These are phyloP conservation scores for Budorcas taxicolor DNA, from an alignment of 2,113 vertebrate genomes.

Conservation along the genomic window DNA sequence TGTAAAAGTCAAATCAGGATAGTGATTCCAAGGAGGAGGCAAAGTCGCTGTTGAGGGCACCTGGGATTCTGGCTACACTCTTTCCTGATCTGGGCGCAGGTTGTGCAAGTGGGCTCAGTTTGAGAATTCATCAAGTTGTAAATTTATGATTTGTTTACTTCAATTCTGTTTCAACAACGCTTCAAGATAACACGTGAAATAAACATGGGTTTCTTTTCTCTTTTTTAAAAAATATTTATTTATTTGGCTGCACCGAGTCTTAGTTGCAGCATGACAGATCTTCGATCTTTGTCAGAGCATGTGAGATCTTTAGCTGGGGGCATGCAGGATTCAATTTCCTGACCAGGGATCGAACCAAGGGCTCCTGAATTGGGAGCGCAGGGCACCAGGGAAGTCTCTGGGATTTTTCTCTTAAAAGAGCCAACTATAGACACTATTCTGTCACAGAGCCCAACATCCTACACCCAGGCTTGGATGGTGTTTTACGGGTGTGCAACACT, in stretches of 20 bases:
- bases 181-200: neutral
- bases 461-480: fast-evolving
- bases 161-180: neutral
- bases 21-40: neutral
- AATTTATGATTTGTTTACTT: neutral
- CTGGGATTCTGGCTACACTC: neutral
- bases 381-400: neutral
- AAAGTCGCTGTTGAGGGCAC: fast-evolving
- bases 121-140: neutral
- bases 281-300: neutral
- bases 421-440: neutral
- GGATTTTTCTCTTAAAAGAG: neutral
- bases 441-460: neutral
- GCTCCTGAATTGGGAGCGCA: neutral
- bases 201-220: neutral
- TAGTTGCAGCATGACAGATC: neutral
- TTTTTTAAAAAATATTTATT: neutral
- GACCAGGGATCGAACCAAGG: neutral
- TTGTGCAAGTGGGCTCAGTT: neutral
- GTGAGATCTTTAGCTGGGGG: neutral
- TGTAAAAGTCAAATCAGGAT: neutral
- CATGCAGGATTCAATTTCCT: neutral
- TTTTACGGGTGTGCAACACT: too few relatives aligned
- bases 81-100: neutral
- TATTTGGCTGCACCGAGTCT: neutral